Conservation (phyloP, 2,888 invertebrate species). For the Nemapogon koenigi region DNA sequence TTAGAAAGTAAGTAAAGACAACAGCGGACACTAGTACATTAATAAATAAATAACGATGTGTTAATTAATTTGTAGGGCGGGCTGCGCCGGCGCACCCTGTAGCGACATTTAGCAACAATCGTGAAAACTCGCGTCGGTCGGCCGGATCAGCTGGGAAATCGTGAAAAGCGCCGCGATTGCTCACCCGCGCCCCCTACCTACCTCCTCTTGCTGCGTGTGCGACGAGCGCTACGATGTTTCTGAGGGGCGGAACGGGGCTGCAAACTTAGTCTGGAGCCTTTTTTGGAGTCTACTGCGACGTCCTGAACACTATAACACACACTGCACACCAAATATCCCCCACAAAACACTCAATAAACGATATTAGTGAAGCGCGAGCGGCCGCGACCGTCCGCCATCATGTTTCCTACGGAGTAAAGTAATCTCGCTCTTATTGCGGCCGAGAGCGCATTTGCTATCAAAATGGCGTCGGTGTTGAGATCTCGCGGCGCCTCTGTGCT, state of each 20-base stretch:
- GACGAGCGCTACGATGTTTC: too few species aligned
- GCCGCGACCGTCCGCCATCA: conserved; percentile 66
- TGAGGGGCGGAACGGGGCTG: neutral
- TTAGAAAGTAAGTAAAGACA: too few species aligned
- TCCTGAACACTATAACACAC: too few species aligned
- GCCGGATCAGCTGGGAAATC: conserved; percentile 51
- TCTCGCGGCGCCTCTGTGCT: conserved; percentile 58
- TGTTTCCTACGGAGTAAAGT: conserved; percentile 67
- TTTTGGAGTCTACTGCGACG: neutral
- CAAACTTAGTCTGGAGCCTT: neutral
- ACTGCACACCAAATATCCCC: conserved; percentile 2
- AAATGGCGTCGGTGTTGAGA: conserved; percentile 65
- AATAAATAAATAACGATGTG: too few species aligned
- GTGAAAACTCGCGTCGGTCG: conserved; percentile 57
- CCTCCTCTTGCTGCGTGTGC: conserved; percentile 51
- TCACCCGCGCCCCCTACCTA: conserved; percentile 61
- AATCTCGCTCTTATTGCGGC: conserved; percentile 66
- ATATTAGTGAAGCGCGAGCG: conserved; percentile 66
- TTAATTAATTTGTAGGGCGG: too few species aligned
- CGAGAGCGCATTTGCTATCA: conserved; percentile 66
- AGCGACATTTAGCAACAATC: too few species aligned
- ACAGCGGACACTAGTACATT: too few species aligned
- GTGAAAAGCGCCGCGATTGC: conserved; percentile 36
- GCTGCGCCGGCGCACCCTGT: too few species aligned
- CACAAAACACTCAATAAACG: conserved; percentile 50